phyloP scores from a whole-genome alignment of 1,140 invertebrate genomes.

The Drosophila kepulauana region DNA sequence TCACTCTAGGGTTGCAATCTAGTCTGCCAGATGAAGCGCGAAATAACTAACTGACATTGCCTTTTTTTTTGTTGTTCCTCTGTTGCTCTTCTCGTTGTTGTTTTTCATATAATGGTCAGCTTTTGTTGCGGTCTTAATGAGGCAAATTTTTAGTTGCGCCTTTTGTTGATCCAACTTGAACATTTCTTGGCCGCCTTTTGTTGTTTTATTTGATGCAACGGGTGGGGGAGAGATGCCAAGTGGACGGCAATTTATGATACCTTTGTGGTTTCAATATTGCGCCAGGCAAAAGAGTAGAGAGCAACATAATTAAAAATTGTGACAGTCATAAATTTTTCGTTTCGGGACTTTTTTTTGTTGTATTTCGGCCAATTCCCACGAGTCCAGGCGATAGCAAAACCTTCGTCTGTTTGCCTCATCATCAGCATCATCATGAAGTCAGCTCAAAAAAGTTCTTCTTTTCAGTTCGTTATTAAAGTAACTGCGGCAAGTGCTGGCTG shows the following conservation, averaged over 20 bases:
- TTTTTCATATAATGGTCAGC: slow-evolving; percentile 16
- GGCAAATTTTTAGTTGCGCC: slow-evolving; percentile 59
- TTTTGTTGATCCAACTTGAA: slow-evolving; percentile 23
- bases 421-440: slow-evolving; percentile 12
- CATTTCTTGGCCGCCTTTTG: slow-evolving; percentile 38
- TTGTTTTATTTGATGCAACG: slow-evolving; percentile 10
- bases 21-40: slow-evolving; percentile 54
- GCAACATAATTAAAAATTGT: slow-evolving; percentile 83
- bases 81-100: slow-evolving; percentile 11
- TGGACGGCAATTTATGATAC: slow-evolving; percentile 77
- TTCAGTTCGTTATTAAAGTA: slow-evolving; percentile 10
- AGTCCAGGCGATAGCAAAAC: slow-evolving; percentile 23
- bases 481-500: slow-evolving; percentile 6
- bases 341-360: slow-evolving; percentile 18
- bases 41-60: slow-evolving; percentile 48
- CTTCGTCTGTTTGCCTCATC: slow-evolving; percentile 3
- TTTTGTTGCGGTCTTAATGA: slow-evolving; percentile 81
- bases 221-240: not conserved
- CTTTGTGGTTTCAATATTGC: slow-evolving; percentile 79
- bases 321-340: slow-evolving; percentile 75
- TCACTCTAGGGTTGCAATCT: not conserved
- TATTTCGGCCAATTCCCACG: slow-evolving; percentile 21
- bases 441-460: slow-evolving; percentile 14
- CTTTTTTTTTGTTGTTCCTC: slow-evolving; percentile 13
- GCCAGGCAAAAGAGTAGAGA: slow-evolving; percentile 58